Base-by-base conservation (phyloP, 2,113 vertebrate genomes). In the Salvator merianae region DNA sequence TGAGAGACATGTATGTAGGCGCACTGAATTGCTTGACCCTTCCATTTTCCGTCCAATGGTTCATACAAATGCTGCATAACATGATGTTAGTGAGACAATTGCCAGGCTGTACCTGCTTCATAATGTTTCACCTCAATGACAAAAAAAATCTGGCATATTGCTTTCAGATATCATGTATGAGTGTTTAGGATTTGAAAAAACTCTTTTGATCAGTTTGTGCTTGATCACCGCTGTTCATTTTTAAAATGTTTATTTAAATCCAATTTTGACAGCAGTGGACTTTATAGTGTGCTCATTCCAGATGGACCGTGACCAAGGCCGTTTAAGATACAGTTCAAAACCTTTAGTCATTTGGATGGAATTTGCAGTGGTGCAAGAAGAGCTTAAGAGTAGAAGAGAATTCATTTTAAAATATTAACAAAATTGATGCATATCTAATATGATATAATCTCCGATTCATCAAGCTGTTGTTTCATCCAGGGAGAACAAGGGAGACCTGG, bases 401-500 rank as follows among this genome's bases (percentile, higher is more conserved):
- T 69, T 59, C 14, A 55, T 55, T 7, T n/a, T 24, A 59, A 59
- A 20, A 59, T 16, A 18, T 55, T 55, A 12, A 16, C 53, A 59
- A 59, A 59, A 20, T 20, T 20, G 26, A 53, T 74, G 40, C 32
- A 55, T 76, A 32, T 77, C 78, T 53, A 82, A 0, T 83, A 47
- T 77, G 80, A 53, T 1, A 84, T 84, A 86, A 86, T 88, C 80
- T 65, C 2, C 66, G 83, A 89, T 77, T 84, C 38, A 87, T 36
- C 74, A 71, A 84, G 68, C 79, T 93, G 32, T 85, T 96, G 6
- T 94, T 59, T 93, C 89, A 59, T 14, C 66, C 87, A 99, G 98
- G 98, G 98, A 87, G 97, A 96, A 78, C 53, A 90, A 89, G 98
- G 98, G 84, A 83, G 94, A 66, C 90, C 93, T 30, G 98, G 98